Base-by-base conservation (phyloP, 2,797 vertebrate species). In the Columba guinea region DNA sequence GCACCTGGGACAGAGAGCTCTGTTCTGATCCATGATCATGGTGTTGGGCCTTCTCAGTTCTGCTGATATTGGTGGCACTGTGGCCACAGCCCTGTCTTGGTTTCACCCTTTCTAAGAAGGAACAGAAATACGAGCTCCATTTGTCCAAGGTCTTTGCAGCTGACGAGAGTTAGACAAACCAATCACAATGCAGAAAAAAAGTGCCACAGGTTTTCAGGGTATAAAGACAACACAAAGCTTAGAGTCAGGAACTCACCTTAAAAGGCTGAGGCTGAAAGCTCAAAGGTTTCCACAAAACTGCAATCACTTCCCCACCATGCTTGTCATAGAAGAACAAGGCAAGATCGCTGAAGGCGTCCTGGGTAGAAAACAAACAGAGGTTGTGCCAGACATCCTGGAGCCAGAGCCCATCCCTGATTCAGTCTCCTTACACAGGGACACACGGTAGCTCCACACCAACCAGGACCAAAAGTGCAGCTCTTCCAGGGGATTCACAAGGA, bases 321-420 rank as follows among this genome's bases (percentile, higher is more conserved):
- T 98, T 98, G 97, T 99, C 99, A 23, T 98, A 98, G 98, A 99
- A 99, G 96, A 99, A 99, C 78, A 99, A 98, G 3, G 99, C 99
- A 7, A 99, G 93, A 88, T 99, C 98, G 27, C 98, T 98, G 24
- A 99, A 99, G 21, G 98, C 97, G 7, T 98, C 98, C 99, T 99
- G 94, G 32, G 18, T 69, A 96, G 28, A 80, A 70, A 77, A 84
- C 15, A 88, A 68, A 78, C 5, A 65, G n/a, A 65, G 22, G 30
- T 30, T 83, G 23, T 23, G 16, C 8, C 46, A 88, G 16, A 65
- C 23, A 34, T 34, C 21, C 9, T 35, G 56, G 15, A 85, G 27
- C 27, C 52, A 82, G 28, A 85, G 49, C 18, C 21, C 49, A 35
- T 24, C 8, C 41, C 23, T 48, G 16, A 79, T 44, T 74, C 63